These are phyloP conservation scores for Drosophila histrio DNA, from an alignment of 2,888 invertebrate genomes.

Conservation along the genomic window DNA sequence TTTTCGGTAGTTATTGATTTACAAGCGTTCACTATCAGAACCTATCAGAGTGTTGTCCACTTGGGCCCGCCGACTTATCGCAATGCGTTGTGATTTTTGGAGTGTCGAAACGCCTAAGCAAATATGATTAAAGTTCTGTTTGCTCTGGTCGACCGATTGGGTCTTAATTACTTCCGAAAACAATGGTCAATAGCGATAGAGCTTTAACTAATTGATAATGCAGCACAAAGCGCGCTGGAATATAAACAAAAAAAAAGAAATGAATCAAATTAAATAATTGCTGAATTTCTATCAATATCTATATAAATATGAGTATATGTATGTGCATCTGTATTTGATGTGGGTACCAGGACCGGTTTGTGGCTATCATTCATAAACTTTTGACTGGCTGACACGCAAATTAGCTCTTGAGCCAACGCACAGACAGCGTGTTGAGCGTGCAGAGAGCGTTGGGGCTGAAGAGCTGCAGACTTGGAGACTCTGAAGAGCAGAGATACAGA, in stretches of 20 bases:
- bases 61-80: slow-evolving; percentile 64
- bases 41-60: slow-evolving; percentile 61
- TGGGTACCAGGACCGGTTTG: slow-evolving; percentile 57
- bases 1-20: slow-evolving; percentile 80
- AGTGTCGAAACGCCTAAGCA: slow-evolving; percentile 77
- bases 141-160: slow-evolving; percentile 69
- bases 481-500: slow-evolving; percentile 60
- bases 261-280: slow-evolving; percentile 50
- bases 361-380: slow-evolving; percentile 75
- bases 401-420: slow-evolving; percentile 77
- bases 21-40: slow-evolving; percentile 62
- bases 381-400: slow-evolving; percentile 73
- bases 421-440: slow-evolving; percentile 59
- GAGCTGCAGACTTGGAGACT: slow-evolving; percentile 53
- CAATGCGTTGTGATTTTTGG: slow-evolving; percentile 72
- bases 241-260: slow-evolving; percentile 48
- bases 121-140: slow-evolving; percentile 77
- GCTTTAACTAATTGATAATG: slow-evolving; percentile 71
- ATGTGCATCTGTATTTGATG: slow-evolving; percentile 8
- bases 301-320: slow-evolving; percentile 10
- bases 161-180: slow-evolving; percentile 80
- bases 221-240: slow-evolving; percentile 29
- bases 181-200: slow-evolving; percentile 66
- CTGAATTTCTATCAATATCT: slow-evolving; percentile 19
- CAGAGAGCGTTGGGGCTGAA: slow-evolving; percentile 40